Evolutionary conservation across 2,113 vertebrate species (phyloP).

Genomic region (Leucosticte australis): DNA sequence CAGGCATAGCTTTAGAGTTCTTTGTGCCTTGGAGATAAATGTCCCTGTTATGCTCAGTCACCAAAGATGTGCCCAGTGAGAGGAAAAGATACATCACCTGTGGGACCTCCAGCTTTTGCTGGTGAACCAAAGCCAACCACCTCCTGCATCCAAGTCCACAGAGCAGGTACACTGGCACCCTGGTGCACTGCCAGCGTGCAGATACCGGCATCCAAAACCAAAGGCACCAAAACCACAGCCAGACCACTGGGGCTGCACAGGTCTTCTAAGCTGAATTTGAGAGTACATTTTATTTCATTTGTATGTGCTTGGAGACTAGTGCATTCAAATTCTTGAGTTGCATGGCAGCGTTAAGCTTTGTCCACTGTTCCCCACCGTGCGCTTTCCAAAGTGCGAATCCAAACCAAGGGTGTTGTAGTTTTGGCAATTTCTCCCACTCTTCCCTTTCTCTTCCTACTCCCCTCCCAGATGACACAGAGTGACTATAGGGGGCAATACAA

Average conservation of each 20-base stretch:
- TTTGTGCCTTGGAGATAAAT: not conserved
- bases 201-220: not conserved
- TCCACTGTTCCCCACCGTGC: not conserved
- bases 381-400: not conserved
- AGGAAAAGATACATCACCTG: not conserved
- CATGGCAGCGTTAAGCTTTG: not conserved
- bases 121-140: not conserved
- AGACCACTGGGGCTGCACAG: not conserved
- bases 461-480: constrained; percentile 38
- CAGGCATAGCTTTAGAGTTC: not conserved
- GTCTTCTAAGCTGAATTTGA: not conserved
- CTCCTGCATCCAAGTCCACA: not conserved
- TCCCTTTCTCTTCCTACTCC: not conserved
- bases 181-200: rapidly evolving
- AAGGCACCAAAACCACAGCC: not conserved
- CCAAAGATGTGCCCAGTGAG: not conserved
- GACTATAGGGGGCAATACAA: constrained; percentile 80
- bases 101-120: not conserved
- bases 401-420: not conserved
- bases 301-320: not conserved
- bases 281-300: not conserved
- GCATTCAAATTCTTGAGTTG: not conserved
- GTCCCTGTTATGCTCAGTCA: not conserved
- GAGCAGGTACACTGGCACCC: not conserved
- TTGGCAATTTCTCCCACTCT: not conserved